These are phyloP conservation scores for Itoplectis maculator DNA, from an alignment of 2,888 invertebrate genomes.

Conservation along the genomic window DNA sequence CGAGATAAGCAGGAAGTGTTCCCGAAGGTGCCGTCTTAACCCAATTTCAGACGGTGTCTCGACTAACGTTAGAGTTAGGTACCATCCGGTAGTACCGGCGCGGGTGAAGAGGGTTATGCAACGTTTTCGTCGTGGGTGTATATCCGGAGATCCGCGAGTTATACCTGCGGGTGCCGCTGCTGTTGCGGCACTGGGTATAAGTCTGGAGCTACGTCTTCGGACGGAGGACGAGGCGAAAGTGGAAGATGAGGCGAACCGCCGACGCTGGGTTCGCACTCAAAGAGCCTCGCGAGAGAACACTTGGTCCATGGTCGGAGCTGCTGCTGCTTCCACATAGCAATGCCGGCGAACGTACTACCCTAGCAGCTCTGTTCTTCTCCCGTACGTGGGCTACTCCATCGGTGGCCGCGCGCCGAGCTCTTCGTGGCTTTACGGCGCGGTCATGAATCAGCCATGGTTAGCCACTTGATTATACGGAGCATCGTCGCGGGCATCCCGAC, in stretches of 20 bases:
- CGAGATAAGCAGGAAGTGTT: conserved; percentile 80
- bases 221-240: conserved; percentile 1
- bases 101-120: conserved; percentile 71
- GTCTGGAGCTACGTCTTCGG: conserved; percentile 51
- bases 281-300: conserved; percentile 60
- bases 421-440: conserved; percentile 70
- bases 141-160: conserved; percentile 30
- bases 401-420: conserved; percentile 51
- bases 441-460: conserved; percentile 76
- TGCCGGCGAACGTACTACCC: background rate
- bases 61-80: conserved; percentile 73
- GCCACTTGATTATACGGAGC: conserved; percentile 76
- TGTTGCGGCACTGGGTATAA: conserved; percentile 22
- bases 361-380: conserved; percentile 19
- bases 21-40: conserved; percentile 81
- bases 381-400: conserved; percentile 51
- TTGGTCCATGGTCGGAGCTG: conserved; percentile 15
- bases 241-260: conserved; percentile 49
- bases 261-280: conserved; percentile 41
- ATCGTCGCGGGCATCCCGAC: conserved; percentile 34
- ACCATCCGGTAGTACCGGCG: conserved; percentile 57
- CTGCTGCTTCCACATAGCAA: conserved; percentile 18
- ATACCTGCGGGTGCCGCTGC: conserved; percentile 12
- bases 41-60: conserved; percentile 78
- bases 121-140: conserved; percentile 66